Evolutionary conservation across 2,888 invertebrate species (phyloP), one percentile per base, ranked within the genome.

Genomic region (Drosophila villosipedis): DNA sequence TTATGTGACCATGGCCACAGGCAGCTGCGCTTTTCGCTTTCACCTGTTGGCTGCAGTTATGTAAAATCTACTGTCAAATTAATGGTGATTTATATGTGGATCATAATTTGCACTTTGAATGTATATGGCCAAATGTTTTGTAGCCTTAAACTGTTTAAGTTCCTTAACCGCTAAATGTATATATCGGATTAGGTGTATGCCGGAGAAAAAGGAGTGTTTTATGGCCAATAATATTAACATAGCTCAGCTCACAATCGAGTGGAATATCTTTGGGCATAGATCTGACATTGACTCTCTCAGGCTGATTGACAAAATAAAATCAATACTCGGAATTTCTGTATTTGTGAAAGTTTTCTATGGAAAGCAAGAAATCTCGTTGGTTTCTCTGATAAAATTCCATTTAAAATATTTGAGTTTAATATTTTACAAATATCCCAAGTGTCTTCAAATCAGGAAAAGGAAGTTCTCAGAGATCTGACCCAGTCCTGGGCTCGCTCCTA

Each of bases 31-130:
- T 80, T 83, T 90, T 78, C 80, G 86, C 86, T 87, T 87, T 87
- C 87, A 87, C 87, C 87, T 87, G 87, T 91, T 83, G 78, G 55
- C 68, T 53, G 74, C 62, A 80, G 85, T 87, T 87, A 91, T 87
- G 88, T 87, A 91, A 91, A 90, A 66, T 78, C 78, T 60, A 82
- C 76, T 84, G 87, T 88, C 88, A 89, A 91, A 91, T 87, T 91
- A 89, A 91, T 89, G 82, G 85, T 87, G 91, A 91, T 87, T 87
- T 87, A 91, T 87, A 82, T 82, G 60, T 82, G 80, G 80, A 63
- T 81, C 66, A 76, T 80, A 84, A 90, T 86, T 79, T 85, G 72
- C 73, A 75, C 80, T 74, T 74, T 71, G 68, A 37, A 30, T 37
- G 31, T 55, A 37, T 73, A 71, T 77, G 78, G 68, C 54, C 54